These are phyloP conservation scores for Sitophilus oryzae DNA, from an alignment of 1,140 invertebrate genomes.

Conservation along the genomic window DNA sequence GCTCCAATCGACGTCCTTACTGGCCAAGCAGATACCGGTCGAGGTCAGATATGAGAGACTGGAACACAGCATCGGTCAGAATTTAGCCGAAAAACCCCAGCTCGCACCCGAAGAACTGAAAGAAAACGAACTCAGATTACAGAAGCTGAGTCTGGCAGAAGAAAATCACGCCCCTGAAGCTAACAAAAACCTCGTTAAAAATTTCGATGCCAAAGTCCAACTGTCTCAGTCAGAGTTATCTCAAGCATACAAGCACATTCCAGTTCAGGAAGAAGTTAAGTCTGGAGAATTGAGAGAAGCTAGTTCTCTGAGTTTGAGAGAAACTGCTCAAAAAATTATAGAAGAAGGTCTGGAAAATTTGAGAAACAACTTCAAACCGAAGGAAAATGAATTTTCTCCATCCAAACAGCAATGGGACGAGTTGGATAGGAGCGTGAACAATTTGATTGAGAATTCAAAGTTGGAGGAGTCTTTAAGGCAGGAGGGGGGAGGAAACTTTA, in stretches of 20 bases:
- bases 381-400: slow-evolving; percentile 12
- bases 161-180: slow-evolving; percentile 1
- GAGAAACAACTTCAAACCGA: slow-evolving; percentile 21
- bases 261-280: slow-evolving; percentile 15
- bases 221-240: slow-evolving; percentile 31
- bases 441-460: slow-evolving; percentile 20
- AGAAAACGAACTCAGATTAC: slow-evolving; percentile 11
- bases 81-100: slow-evolving; percentile 24
- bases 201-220: slow-evolving; percentile 36
- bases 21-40: slow-evolving; percentile 37
- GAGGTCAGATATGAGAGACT: slow-evolving; percentile 36
- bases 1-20: slow-evolving; percentile 13
- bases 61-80: slow-evolving; percentile 23
- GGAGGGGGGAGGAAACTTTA: slow-evolving; percentile 13
- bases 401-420: slow-evolving; percentile 27
- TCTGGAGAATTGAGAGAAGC: background rate
- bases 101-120: slow-evolving; percentile 7
- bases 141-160: slow-evolving; percentile 2
- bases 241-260: slow-evolving; percentile 25
- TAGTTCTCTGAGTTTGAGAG: slow-evolving; percentile 2
- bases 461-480: slow-evolving; percentile 3
- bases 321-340: slow-evolving; percentile 21
- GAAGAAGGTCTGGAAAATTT: slow-evolving; percentile 25
- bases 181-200: slow-evolving; percentile 23
- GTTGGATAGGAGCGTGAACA: slow-evolving; percentile 22